phyloP scores from a whole-genome alignment of 1,140 invertebrate species.

The Augochlora pura region DNA sequence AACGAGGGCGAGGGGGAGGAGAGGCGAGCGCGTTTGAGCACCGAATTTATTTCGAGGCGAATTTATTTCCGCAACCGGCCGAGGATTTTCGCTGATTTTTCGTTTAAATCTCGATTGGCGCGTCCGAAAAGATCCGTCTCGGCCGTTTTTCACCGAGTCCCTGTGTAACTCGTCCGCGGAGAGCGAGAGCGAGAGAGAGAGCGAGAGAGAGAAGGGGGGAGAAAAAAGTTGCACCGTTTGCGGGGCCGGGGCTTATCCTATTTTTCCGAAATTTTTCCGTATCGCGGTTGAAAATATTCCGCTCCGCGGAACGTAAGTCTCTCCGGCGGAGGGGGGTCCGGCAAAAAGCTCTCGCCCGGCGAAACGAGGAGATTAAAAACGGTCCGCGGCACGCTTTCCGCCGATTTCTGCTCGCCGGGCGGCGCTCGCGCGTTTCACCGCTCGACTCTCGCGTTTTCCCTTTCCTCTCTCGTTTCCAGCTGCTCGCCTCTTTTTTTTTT shows the following conservation, averaged over 20 bases:
- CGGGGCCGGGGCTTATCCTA: neutral
- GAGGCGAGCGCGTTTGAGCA: neutral
- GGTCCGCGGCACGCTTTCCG: neutral
- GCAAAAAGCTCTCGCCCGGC: neutral
- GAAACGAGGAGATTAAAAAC: constrained; percentile 23
- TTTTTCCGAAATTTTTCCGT: constrained; percentile 13
- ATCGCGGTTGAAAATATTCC: neutral
- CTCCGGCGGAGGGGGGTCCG: neutral
- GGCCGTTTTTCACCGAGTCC: no score
- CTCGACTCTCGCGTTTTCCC: no score
- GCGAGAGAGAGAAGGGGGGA: no score
- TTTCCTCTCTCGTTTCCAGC: no score
- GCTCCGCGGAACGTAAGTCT: neutral
- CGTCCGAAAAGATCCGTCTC: no score
- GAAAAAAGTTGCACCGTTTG: neutral
- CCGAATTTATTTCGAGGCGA: neutral
- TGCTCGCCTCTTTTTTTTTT: no score
- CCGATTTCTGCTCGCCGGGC: constrained; percentile 5
- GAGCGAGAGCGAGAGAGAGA: no score
- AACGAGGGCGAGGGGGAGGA: neutral
- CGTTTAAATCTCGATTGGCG: no score
- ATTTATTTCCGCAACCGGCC: neutral
- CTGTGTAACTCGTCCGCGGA: no score
- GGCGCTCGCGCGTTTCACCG: neutral
- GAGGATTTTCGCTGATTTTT: no score